phyloP scores from a whole-genome alignment of 2,113 vertebrate genomes.

The Seriola aureovittata region DNA sequence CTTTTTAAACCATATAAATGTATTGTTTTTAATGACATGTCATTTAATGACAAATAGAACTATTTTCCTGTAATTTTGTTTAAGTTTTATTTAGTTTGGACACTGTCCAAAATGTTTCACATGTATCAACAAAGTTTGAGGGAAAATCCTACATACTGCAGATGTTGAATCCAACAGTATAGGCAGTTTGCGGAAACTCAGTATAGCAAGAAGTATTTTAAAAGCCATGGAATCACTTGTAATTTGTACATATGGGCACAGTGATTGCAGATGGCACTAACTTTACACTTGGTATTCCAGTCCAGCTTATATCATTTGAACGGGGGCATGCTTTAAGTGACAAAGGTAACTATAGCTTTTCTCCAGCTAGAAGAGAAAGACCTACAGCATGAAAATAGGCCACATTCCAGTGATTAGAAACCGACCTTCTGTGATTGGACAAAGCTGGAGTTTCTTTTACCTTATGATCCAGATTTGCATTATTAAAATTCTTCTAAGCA shows the following conservation, averaged over 20 bases:
- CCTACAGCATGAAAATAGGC: background rate
- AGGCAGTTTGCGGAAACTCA: no score
- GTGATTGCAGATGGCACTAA: background rate
- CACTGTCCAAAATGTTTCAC: no score
- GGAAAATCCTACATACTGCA: no score
- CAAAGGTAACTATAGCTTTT: background rate
- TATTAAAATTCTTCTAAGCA: background rate
- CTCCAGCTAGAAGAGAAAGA: background rate
- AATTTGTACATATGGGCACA: background rate
- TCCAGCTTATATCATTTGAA: background rate
- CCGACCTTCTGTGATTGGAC: conserved; percentile 7
- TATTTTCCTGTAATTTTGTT: no score
- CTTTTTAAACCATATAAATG: no score
- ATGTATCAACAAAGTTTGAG: no score
- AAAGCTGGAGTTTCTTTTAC: conserved; percentile 7
- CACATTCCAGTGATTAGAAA: conserved; percentile 10
- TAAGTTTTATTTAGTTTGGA: no score
- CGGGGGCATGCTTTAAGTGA: background rate
- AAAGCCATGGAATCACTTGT: background rate
- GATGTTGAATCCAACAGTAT: no score
- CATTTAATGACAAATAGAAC: no score
- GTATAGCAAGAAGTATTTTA: background rate
- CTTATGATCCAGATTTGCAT: conserved; percentile 17
- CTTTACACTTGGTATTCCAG: no score
- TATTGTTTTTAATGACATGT: no score